A percentile compares a stretch with the other conserved stretches of the same genome.
phyloP scores from a whole-genome alignment of 2,797 vertebrate species.

The Chelmon rostratus region DNA sequence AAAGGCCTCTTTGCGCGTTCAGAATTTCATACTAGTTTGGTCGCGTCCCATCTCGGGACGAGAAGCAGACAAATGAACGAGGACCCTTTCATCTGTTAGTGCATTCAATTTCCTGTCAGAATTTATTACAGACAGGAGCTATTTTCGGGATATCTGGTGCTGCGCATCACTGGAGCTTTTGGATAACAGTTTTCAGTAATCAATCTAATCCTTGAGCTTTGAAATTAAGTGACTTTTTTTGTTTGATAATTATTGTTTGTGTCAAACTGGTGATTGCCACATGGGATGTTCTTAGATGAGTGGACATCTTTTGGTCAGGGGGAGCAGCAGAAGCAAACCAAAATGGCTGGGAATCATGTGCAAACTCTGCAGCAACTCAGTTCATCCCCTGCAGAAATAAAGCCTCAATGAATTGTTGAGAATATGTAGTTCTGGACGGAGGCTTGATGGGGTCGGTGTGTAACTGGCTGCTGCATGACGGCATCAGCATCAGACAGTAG shows the following conservation, averaged over 20 bases:
- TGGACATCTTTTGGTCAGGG: neutral
- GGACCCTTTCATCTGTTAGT: conserved; percentile 46
- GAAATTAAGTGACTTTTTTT: conserved; percentile 1
- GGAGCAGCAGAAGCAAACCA: neutral
- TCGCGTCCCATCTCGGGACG: conserved; percentile 17
- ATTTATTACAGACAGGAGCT: conserved; percentile 51
- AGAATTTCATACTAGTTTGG: conserved; percentile 41
- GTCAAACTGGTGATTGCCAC: neutral
- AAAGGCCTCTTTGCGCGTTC: conserved; percentile 19
- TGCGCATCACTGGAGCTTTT: conserved; percentile 28
- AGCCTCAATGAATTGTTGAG: neutral
- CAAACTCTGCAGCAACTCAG: neutral
- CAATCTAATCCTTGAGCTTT: conserved; percentile 8
- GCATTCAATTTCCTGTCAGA: conserved; percentile 68
- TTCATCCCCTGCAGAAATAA: neutral
- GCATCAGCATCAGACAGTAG: conserved; percentile 9
- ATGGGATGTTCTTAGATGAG: neutral
- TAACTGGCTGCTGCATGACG: neutral
- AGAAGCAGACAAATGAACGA: conserved; percentile 48
- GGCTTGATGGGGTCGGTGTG: neutral
- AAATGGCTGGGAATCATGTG: neutral
- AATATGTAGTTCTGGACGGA: neutral
- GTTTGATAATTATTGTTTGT: conserved; percentile 28
- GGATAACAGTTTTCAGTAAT: conserved; percentile 34
- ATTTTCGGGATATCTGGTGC: conserved; percentile 36